phyloP scores from a whole-genome alignment of 2,113 vertebrate genomes.

The Mirza zaza region DNA sequence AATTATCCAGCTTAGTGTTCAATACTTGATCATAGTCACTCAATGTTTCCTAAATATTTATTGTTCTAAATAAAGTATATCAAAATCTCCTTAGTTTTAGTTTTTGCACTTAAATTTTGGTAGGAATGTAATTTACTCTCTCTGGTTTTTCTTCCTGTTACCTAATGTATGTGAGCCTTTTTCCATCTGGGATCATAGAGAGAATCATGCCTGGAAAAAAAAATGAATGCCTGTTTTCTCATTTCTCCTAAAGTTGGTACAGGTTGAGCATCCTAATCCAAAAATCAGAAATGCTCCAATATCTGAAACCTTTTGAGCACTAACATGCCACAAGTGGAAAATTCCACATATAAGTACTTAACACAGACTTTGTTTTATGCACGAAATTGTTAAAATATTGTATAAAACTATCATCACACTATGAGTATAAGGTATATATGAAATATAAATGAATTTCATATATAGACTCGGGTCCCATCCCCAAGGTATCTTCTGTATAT shows the following conservation, averaged over 20 bases:
- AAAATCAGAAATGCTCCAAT: not conserved
- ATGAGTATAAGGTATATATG: not conserved
- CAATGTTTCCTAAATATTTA: not conserved
- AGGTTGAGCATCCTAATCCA: not conserved
- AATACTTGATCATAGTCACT: not conserved
- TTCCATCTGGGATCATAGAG: not conserved
- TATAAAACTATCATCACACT: not conserved
- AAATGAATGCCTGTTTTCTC: not conserved
- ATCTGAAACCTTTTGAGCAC: not conserved
- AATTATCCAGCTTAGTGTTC: not conserved
- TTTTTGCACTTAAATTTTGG: not conserved
- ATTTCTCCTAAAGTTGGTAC: conserved; percentile 4
- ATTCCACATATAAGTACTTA: not conserved
- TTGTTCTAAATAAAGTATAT: not conserved
- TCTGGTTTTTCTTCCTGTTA: not conserved
- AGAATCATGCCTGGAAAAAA: not conserved
- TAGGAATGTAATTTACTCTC: not conserved
- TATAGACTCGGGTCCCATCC: not conserved
- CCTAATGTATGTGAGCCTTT: not conserved
- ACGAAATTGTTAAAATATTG: not conserved
- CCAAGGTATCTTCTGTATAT: not conserved
- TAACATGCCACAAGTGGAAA: not conserved
- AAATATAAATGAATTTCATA: not conserved
- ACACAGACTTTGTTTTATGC: not conserved
- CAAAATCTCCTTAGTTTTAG: not conserved